Conservation (phyloP, 92 coral and sea anemone genomes). For the Zoanthus sansibaricus region DNA sequence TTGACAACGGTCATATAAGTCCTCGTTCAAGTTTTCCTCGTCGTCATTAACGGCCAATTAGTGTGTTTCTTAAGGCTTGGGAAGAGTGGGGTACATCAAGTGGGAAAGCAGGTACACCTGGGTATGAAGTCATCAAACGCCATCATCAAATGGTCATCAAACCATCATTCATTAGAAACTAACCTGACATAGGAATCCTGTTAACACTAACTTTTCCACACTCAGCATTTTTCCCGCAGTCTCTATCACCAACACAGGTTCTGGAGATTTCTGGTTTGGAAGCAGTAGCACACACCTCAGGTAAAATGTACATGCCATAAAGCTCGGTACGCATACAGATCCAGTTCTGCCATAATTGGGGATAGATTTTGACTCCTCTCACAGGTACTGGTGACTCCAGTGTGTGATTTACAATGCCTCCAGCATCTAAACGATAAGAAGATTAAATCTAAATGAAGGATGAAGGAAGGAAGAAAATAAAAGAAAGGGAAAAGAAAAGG, state of each 20-base stretch:
- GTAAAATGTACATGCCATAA: conserved; percentile 84
- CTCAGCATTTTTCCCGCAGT: conserved; percentile 88
- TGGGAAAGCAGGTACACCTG: too few species aligned
- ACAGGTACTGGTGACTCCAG: conserved; percentile 81
- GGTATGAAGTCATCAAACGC: too few species aligned
- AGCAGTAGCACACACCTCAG: conserved; percentile 76
- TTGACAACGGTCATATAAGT: too few species aligned
- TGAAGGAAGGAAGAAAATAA: too few species aligned
- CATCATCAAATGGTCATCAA: too few species aligned
- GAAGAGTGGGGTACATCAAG: too few species aligned
- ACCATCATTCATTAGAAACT: not conserved
- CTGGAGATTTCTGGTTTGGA: conserved; percentile 59
- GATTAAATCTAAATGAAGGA: not conserved
- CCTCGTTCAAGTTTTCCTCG: too few species aligned
- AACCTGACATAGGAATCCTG: conserved; percentile 64
- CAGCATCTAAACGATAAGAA: conserved; percentile 66
- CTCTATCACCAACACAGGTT: conserved; percentile 78
- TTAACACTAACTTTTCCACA: conserved; percentile 58
- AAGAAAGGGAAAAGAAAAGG: too few species aligned
- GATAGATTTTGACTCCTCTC: conserved; percentile 77
- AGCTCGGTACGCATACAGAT: conserved; percentile 87
- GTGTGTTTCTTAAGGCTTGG: too few species aligned
- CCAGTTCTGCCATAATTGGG: conserved; percentile 76
- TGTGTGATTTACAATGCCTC: conserved; percentile 61
- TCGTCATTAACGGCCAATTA: too few species aligned